A percentile compares a stretch with the other conserved stretches of the same genome.
Conservation (phyloP, 2,888 invertebrate genomes). For the Orthosia incerta region DNA sequence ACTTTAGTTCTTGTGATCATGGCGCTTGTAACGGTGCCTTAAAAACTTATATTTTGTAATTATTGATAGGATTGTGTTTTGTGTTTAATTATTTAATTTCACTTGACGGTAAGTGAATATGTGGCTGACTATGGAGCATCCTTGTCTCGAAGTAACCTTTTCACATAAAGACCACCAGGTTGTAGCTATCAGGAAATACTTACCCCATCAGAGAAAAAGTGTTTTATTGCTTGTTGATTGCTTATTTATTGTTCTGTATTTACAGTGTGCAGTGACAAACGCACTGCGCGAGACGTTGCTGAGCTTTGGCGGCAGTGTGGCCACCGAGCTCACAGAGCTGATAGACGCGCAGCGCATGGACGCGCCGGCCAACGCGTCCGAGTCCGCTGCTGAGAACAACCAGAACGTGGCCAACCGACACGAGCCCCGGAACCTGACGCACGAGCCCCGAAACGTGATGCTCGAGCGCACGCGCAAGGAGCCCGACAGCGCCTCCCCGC, state of each 20-base stretch:
- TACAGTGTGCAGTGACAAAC: constrained; percentile 87
- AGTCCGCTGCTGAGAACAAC: constrained; percentile 73
- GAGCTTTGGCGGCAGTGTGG: constrained; percentile 86
- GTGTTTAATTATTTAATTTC: too few species aligned
- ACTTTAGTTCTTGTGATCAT: too few species aligned
- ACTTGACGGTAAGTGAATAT: background rate
- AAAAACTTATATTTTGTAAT: background rate
- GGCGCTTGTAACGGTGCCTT: too few species aligned
- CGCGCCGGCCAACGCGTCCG: constrained; percentile 50
- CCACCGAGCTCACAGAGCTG: constrained; percentile 79
- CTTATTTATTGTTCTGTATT: constrained; percentile 11
- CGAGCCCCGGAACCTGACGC: background rate
- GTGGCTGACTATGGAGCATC: background rate
- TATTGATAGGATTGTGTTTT: background rate
- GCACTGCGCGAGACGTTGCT: constrained; percentile 86
- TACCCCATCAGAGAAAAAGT: background rate
- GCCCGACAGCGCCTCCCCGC: constrained; percentile 40
- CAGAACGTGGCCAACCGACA: constrained; percentile 74
- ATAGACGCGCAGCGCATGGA: constrained; percentile 71
- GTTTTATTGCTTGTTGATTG: too few species aligned
- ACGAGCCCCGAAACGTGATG: constrained; percentile 73
- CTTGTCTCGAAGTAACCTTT: background rate
- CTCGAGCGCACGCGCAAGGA: constrained; percentile 71
- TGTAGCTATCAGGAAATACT: too few species aligned
- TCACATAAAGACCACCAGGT: too few species aligned